A percentile compares a stretch with the other conserved stretches of the same genome.
Conservation (phyloP, 1,140 invertebrate species). For the Drosophila ananassae region DNA sequence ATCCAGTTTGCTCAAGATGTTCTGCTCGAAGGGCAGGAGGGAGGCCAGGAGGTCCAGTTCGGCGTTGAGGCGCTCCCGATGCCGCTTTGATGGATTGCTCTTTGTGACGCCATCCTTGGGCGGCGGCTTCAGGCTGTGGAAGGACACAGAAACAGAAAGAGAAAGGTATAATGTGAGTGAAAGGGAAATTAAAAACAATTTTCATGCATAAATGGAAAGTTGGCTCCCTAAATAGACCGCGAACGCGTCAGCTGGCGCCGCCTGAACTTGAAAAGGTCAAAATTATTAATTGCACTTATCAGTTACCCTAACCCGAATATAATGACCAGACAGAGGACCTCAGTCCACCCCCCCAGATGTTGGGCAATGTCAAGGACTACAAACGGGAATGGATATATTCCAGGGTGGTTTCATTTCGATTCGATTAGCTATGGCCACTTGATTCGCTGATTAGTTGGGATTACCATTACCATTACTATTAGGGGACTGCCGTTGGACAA, state of each 20-base stretch:
- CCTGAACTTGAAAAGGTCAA: conserved; percentile 62
- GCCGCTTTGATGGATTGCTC: conserved; percentile 98
- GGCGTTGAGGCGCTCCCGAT: conserved; percentile 98
- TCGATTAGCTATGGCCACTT: conserved; percentile 79
- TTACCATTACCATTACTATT: too few relatives aligned
- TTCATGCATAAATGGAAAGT: conserved; percentile 68
- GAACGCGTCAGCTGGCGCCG: conserved; percentile 50
- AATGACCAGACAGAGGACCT: conserved; percentile 10
- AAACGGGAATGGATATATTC: conserved; percentile 6
- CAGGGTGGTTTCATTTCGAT: conserved; percentile 21
- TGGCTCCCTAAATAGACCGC: conserved; percentile 38
- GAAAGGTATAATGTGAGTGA: conserved; percentile 18
- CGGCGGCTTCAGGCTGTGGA: conserved; percentile 94
- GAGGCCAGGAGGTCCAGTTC: conserved; percentile 99
- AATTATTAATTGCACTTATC: conserved; percentile 82
- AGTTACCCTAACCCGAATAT: conserved; percentile 45
- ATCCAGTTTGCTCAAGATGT: conserved; percentile 98
- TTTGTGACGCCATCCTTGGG: conserved; percentile 98
- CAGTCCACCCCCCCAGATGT: conserved; percentile 29
- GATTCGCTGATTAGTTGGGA: conserved; percentile 69
- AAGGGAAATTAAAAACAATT: conserved; percentile 59
- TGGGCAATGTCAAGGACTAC: conserved; percentile 9
- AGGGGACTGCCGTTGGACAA: too few relatives aligned
- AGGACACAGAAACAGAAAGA: conserved; percentile 10
- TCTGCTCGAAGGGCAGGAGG: conserved; percentile 98